phyloP scores from a whole-genome alignment of 2,888 invertebrate species.

The Limenitis camilla region DNA sequence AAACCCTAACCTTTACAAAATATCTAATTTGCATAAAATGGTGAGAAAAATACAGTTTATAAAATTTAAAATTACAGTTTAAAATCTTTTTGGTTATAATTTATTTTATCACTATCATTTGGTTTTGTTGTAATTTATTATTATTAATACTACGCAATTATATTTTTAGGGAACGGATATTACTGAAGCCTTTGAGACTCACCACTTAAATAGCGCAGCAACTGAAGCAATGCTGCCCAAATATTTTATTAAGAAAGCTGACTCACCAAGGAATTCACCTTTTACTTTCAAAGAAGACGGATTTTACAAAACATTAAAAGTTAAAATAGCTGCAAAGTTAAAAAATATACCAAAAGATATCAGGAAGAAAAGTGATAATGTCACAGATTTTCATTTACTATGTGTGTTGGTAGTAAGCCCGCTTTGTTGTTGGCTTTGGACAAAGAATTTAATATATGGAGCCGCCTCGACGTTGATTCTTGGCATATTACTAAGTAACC shows the following conservation, averaged over 20 bases:
- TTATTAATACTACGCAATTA: neutral
- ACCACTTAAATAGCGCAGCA: slow-evolving; percentile 68
- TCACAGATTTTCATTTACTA: slow-evolving; percentile 44
- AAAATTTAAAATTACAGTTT: no score
- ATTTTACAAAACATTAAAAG: slow-evolving; percentile 84
- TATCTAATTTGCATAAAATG: no score
- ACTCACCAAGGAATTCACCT: slow-evolving; percentile 78
- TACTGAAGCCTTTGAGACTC: slow-evolving; percentile 77
- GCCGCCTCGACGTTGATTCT: slow-evolving; percentile 37
- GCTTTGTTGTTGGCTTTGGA: slow-evolving; percentile 47
- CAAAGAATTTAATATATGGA: slow-evolving; percentile 39
- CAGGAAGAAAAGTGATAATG: slow-evolving; percentile 47
- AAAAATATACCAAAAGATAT: slow-evolving; percentile 62
- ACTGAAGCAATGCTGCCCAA: slow-evolving; percentile 78
- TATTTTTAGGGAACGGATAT: slow-evolving; percentile 76
- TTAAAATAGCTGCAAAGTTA: slow-evolving; percentile 70
- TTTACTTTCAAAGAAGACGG: slow-evolving; percentile 84
- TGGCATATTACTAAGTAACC: slow-evolving; percentile 43
- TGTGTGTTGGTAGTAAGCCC: slow-evolving; percentile 40
- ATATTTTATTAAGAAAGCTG: slow-evolving; percentile 79
- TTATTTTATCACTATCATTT: neutral
- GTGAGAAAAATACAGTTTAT: no score
- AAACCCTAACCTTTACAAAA: no score
- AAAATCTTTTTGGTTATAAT: no score
- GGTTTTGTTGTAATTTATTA: neutral